phyloP scores from a whole-genome alignment of 2,113 vertebrate genomes.

The Aldabrachelys gigantea region DNA sequence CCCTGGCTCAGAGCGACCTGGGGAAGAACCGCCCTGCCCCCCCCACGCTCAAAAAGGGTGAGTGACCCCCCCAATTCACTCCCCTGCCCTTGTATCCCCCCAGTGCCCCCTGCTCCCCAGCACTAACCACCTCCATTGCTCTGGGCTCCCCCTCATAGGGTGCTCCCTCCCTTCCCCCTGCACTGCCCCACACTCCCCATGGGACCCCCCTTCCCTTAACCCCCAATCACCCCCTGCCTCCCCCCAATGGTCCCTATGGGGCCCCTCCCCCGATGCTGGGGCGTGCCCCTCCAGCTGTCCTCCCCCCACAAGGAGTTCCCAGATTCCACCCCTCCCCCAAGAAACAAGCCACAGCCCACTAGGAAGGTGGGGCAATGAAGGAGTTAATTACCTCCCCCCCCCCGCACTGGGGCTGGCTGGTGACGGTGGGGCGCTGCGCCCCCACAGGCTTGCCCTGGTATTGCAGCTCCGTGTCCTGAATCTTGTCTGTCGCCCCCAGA shows the following conservation, averaged over 20 bases:
- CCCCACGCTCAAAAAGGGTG: slow-evolving; percentile 59
- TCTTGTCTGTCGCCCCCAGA: background rate
- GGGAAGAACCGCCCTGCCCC: slow-evolving; percentile 67
- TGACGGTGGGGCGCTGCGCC: no score
- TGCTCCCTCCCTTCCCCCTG: background rate
- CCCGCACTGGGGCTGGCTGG: background rate
- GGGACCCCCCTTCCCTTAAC: background rate
- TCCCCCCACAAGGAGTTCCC: background rate
- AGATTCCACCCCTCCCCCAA: background rate
- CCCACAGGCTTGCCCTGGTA: background rate
- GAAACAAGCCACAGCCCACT: background rate
- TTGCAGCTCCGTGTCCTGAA: background rate
- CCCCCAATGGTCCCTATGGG: background rate
- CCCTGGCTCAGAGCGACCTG: slow-evolving; percentile 78
- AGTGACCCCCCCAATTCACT: slow-evolving; percentile 44
- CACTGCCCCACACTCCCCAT: background rate
- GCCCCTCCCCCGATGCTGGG: background rate
- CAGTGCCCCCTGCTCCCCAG: background rate
- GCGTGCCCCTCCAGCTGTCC: background rate
- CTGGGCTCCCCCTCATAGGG: slow-evolving; percentile 44
- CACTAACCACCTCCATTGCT: background rate
- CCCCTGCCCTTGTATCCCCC: no score
- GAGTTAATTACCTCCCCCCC: background rate
- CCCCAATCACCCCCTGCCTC: background rate
- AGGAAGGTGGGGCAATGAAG: background rate